Evolutionary conservation across 2,888 invertebrate species (phyloP), one percentile per base, ranked within the genome.

Genomic region (Amitus sp.): DNA sequence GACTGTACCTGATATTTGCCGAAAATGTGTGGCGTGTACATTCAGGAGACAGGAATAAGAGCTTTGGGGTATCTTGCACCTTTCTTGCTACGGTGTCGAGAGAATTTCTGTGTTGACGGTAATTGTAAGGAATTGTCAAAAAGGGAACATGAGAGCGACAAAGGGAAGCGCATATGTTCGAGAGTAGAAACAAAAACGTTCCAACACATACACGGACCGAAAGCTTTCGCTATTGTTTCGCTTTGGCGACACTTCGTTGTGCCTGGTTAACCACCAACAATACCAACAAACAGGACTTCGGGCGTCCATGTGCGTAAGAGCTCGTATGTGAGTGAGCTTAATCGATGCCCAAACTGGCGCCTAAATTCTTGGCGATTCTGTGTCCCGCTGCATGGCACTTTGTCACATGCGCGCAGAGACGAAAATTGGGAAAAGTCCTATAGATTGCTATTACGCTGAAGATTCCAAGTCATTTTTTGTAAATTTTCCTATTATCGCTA

Each of bases 241-340:
- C 64, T 63, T 67, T 53, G 64, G 68, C 65, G 69, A 68, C 68
- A 70, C 66, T 66, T 57, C 59, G 67, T 65, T 70, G 64, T 67
- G 67, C 66, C 66, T 66, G 71, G 71, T 71, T 73, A 68, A 71
- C 70, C 70, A 62, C 68, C 68, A 62, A 73, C 72, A 73, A 73
- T 73, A 66, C 68, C 63, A 62, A 55, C 56, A 39, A 47, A 45
- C 59, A 39, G 55, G 65, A 51, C 47, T 45, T 47, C 55, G 49
- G 47, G 52, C 30, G 47, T 49, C 42, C 56, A 45, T 45, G 50
- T 50, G 56, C 56, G 53, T 53, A 58, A 47, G 51, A 33, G 48
- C 49, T 43, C 42, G 45, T 47, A 61, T 28, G 53, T 58, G 60
- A 58, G 55, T 49, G 49, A 49, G 58, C 55, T 65, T 65, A 61